These are phyloP conservation scores for Ceyx erithaca DNA, from an alignment of 2,797 vertebrate genomes.

Conservation along the genomic window DNA sequence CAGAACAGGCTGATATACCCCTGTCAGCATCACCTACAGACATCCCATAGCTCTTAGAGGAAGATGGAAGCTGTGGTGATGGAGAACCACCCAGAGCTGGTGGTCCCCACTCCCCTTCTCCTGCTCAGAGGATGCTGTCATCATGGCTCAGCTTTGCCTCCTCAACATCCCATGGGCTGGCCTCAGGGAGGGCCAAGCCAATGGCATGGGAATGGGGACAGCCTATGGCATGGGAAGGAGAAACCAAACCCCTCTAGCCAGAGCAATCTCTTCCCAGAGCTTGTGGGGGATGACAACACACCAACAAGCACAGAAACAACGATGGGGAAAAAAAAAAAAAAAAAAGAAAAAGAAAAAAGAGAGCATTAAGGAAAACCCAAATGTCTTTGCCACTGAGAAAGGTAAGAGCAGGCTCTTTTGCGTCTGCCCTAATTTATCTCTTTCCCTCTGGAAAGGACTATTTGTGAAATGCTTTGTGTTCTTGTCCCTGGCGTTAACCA, in stretches of 20 bases:
- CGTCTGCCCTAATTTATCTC: slow-evolving; percentile 12
- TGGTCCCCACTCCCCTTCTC: neutral
- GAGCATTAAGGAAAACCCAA: neutral
- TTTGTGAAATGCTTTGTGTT: slow-evolving; percentile 19
- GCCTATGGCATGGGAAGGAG: neutral
- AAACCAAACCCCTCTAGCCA: neutral
- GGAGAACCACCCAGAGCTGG: neutral
- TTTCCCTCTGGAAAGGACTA: slow-evolving; percentile 21
- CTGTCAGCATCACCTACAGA: neutral
- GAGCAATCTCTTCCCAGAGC: neutral
- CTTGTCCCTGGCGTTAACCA: neutral
- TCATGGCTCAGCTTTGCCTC: neutral
- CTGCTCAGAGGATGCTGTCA: neutral
- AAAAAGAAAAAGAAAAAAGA: no score
- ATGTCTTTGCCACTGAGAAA: neutral
- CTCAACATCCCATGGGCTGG: fast-evolving
- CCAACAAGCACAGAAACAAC: neutral
- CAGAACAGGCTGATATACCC: neutral
- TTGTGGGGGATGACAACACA: fast-evolving
- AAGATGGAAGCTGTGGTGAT: neutral
- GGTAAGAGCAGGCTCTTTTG: neutral
- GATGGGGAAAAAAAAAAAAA: no score
- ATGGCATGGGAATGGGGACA: neutral
- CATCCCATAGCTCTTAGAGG: neutral
- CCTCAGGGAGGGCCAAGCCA: neutral